Evolutionary conservation across 2,797 vertebrate species (phyloP).

Genomic region (Helarctos malayanus): DNA sequence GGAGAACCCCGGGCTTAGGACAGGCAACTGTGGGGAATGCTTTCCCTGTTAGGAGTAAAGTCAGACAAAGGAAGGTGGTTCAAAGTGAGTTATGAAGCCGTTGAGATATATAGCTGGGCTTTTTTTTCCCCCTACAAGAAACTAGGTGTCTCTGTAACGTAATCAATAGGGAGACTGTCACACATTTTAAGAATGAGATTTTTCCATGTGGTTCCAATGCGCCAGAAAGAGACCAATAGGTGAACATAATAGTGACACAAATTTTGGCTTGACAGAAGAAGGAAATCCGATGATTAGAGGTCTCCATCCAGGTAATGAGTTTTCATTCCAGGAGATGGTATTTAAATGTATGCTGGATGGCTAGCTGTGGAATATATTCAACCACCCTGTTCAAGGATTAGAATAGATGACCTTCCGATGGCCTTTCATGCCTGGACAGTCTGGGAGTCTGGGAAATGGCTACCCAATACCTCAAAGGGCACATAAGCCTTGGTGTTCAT

Average conservation of each 20-base stretch:
- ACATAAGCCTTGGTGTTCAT: neutral
- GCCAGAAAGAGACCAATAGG: neutral
- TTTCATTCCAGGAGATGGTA: neutral
- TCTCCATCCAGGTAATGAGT: neutral
- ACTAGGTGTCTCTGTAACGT: neutral
- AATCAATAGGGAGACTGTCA: neutral
- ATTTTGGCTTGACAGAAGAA: neutral
- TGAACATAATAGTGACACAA: neutral
- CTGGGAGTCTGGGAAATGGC: neutral
- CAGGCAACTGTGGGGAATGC: neutral
- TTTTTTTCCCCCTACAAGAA: slow-evolving; percentile 30
- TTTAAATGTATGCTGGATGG: neutral
- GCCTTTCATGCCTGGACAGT: neutral
- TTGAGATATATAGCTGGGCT: neutral
- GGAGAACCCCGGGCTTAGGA: neutral
- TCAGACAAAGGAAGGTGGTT: neutral
- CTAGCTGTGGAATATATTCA: neutral
- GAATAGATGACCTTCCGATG: neutral
- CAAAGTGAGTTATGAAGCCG: neutral
- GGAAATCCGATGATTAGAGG: neutral
- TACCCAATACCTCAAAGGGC: neutral
- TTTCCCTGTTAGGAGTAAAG: neutral
- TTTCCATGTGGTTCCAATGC: neutral
- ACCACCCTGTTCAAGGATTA: neutral
- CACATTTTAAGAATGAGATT: slow-evolving; percentile 5